Percentiles rank a stretch among this genome's conserved stretches.
phyloP scores from a whole-genome alignment of 2,797 vertebrate species.

The Xenops minutus region DNA sequence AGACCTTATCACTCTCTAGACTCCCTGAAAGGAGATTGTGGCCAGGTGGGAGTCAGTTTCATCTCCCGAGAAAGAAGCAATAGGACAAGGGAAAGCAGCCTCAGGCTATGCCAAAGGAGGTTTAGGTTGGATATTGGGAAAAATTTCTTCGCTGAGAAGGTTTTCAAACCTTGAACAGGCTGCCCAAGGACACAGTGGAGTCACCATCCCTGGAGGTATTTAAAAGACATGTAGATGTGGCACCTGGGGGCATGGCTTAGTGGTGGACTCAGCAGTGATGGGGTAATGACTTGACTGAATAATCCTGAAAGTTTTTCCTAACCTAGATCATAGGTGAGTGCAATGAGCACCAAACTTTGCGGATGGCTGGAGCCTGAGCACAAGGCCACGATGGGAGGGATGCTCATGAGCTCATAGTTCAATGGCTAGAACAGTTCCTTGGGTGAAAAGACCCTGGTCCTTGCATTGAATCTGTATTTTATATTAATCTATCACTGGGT shows the following conservation, averaged over 20 bases:
- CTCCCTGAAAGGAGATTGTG: neutral
- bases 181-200: neutral
- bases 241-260: neutral
- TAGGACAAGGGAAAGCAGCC: neutral
- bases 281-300: neutral
- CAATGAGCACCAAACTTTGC: neutral
- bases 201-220: neutral
- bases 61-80: neutral
- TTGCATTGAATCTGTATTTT: neutral
- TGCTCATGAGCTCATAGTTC: neutral
- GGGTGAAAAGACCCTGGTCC: neutral
- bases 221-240: rapidly evolving
- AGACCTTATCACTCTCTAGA: neutral
- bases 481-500: neutral
- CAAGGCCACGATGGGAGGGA: rapidly evolving
- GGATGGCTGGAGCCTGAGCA: neutral
- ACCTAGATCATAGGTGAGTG: neutral
- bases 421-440: neutral
- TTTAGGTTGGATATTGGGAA: neutral
- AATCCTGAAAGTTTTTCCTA: neutral
- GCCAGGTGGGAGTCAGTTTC: neutral
- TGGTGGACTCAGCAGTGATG: neutral
- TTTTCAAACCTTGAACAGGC: neutral
- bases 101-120: neutral
- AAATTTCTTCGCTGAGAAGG: neutral